phyloP scores from a whole-genome alignment of 2,797 vertebrate genomes.

The Ambastaia sidthimunki region DNA sequence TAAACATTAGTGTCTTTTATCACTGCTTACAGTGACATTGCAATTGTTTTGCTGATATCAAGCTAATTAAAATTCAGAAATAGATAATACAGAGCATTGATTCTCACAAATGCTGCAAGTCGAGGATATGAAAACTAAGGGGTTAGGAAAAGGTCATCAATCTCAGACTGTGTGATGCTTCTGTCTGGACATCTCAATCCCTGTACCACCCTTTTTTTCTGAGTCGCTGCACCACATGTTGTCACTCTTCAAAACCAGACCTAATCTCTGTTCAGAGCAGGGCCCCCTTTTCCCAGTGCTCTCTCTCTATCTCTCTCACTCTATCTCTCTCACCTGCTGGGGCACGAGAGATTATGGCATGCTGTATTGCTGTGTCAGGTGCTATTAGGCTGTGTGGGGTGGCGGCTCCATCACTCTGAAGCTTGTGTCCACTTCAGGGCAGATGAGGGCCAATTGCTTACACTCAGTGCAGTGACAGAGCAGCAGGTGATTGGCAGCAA shows the following conservation, averaged over 20 bases:
- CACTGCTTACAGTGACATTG: too few species aligned
- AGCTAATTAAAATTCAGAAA: too few species aligned
- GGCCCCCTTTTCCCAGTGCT: constrained; percentile 30
- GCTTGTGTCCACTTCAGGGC: constrained; percentile 77
- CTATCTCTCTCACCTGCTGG: constrained; percentile 30
- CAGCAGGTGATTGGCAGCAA: constrained; percentile 37
- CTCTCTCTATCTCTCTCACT: constrained; percentile 24
- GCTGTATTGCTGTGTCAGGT: constrained; percentile 79
- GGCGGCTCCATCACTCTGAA: constrained; percentile 79
- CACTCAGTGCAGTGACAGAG: constrained; percentile 19
- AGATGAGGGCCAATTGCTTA: constrained; percentile 76
- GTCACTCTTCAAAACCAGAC: constrained; percentile 51
- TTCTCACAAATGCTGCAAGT: neutral
- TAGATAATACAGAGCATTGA: neutral
- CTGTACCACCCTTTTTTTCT: constrained; percentile 24
- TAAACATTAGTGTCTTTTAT: too few species aligned
- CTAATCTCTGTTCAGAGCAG: constrained; percentile 46
- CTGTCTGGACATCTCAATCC: constrained; percentile 52
- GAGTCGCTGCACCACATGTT: constrained; percentile 41
- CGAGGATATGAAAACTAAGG: neutral
- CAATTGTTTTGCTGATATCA: too few species aligned
- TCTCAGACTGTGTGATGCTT: constrained; percentile 29
- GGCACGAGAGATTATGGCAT: constrained; percentile 65
- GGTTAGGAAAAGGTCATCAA: constrained; percentile 32
- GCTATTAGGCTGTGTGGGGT: constrained; percentile 80